phyloP scores from a whole-genome alignment of 2,113 vertebrate species.

The Delphinus delphis region DNA sequence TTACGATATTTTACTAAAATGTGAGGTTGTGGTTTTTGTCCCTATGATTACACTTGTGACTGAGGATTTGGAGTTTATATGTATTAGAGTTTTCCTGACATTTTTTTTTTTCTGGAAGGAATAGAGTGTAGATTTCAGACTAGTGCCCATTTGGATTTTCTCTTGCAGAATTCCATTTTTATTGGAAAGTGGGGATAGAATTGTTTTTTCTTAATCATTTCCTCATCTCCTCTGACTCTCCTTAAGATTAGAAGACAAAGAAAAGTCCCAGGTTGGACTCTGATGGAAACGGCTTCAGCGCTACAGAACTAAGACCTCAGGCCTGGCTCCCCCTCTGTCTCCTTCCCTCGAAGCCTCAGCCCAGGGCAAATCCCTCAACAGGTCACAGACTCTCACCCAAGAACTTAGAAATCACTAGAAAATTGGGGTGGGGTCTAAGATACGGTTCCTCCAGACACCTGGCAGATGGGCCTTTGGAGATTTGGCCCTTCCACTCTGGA shows the following conservation, averaged over 20 bases:
- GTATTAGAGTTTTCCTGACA: background rate
- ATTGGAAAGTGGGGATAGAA: background rate
- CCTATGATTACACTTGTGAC: background rate
- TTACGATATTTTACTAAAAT: constrained; percentile 7
- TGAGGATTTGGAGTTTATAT: background rate
- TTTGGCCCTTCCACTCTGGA: background rate
- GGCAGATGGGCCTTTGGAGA: background rate
- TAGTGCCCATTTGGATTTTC: background rate
- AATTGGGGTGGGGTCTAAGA: background rate
- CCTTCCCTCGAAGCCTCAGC: background rate
- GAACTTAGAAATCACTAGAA: background rate
- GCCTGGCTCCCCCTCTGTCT: rapidly evolving
- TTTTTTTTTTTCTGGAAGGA: background rate
- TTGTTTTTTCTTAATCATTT: background rate
- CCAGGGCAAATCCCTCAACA: too few species aligned
- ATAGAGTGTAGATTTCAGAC: background rate
- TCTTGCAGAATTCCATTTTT: background rate
- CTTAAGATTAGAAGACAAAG: background rate
- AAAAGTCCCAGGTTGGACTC: background rate
- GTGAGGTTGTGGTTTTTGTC: background rate
- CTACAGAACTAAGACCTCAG: background rate
- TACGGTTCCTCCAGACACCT: background rate
- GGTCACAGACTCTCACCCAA: background rate
- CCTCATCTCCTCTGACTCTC: background rate
- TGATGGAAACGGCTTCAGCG: background rate